Base-by-base conservation (phyloP, 2,113 vertebrate species). In the Himantopus leucocephalus region DNA sequence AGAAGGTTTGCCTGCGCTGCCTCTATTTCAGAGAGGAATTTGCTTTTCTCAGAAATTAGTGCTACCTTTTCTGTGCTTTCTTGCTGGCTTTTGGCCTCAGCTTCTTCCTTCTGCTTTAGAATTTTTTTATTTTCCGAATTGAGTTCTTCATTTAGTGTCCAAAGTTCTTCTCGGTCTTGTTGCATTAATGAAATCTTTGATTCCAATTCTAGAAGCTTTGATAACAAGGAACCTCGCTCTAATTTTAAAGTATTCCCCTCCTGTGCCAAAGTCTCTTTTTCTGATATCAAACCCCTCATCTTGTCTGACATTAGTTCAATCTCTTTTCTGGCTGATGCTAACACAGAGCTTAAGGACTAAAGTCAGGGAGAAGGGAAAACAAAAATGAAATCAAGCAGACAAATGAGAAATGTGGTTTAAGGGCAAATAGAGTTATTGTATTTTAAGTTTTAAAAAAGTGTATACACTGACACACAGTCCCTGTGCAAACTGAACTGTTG, bases 281-380 rank as follows among this genome's bases (percentile, higher is more conserved):
- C 98, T 98, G 98, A 96, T 92, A 94, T 98, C 96, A 99, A 98
- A 96, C 96, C 98, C 97, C 98, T 99, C 98, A 99, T 96, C 96
- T 99, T 97, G 98, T 98, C 98, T 97, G 98, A 98, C 97, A 99
- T 98, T 91, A 98, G 97, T 95, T 99, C 98, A 98, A 98, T 97
- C 96, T 99, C 98, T 98, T 98, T 98, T 98, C 98, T 99, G 98
- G 98, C 98, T 98, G 99, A 98, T 88, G 99, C 98, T 99, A 99
- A 99, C 97, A 99, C 98, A 98, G 98, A 98, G 97, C 98, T 98
- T 98, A 99, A 98, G 96, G 98, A 99, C 99, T 99, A 98, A 98
- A 98, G 98, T 96, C 59, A 50, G 95, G 98, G 97, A 96, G 91
- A 98, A 98, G 98, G 97, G 94, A 97, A 95, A 98, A 97, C 98